Evolutionary conservation across 2,113 vertebrate species (phyloP), one percentile per base, ranked within the genome.

Genomic region (Lepus europaeus): DNA sequence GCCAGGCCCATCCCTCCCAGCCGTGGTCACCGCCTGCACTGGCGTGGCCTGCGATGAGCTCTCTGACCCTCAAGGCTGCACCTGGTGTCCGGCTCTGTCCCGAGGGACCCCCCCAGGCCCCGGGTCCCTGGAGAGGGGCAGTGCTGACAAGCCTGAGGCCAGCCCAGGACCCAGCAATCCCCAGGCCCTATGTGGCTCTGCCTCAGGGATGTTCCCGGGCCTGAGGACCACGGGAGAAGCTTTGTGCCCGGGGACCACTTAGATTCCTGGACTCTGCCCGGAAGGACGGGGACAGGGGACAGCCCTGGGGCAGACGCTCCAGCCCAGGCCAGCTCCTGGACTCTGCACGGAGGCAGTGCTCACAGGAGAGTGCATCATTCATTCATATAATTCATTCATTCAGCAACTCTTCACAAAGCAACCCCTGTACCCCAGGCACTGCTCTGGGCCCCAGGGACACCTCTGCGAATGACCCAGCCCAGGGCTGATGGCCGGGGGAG

Each of bases 321-420:
- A n/a, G 80, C 45, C n/a, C 45, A 39, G 61, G 49, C 51, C 88
- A 53, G 49, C 23, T 36, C 61, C 82, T 61, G 77, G 6, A 0
- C 1, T 74, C 25, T 36, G 8, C 72, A n/a, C 0, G 0, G 23
- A 80, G 66, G 51, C 69, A 31, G 59, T 11, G 2, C 8, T 13
- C n/a, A 56, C 74, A n/a, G 64, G 3, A 36, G 45, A 33, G 8
- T 0, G 2, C 2, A 0, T 22, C 14, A 1, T 14, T 77, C 51
- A 27, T 16, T 31, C 25, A 0, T 12, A 49, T 33, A 11, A 29
- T 45, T 51, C 29, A 0, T 73, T 73, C 12, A 2, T 23, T 20
- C 5, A 2, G 1, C 17, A 14, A 1, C n/a, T 81, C 69, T 70
- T 66, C 1, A 17, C 33, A 36, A 56, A 36, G 72, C 2, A 7